Evolutionary conservation across 2,113 vertebrate species (phyloP).

Genomic region (Elachura formosa): DNA sequence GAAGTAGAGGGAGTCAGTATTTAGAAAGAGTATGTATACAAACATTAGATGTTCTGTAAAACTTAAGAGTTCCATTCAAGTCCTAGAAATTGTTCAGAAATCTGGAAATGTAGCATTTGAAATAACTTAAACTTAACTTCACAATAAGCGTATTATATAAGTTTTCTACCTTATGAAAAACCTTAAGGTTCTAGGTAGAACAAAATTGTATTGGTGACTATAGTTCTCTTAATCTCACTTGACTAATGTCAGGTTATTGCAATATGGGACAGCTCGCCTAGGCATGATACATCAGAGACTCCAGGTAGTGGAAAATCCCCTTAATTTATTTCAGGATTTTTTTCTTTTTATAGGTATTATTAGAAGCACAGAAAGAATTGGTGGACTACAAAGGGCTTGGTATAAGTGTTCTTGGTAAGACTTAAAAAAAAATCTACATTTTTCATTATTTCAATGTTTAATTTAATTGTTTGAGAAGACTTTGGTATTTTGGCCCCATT

Average conservation of each 20-base stretch:
- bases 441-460: background rate
- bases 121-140: background rate
- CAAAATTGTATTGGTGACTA: background rate
- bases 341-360: slow-evolving; percentile 78
- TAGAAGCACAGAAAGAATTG: slow-evolving; percentile 89
- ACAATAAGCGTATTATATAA: background rate
- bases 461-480: background rate
- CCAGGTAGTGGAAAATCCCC: background rate
- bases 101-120: background rate
- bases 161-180: background rate
- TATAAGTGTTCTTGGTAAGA: slow-evolving; percentile 95
- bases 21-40: background rate
- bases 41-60: background rate
- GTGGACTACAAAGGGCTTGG: slow-evolving; percentile 83
- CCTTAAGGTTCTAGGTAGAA: background rate
- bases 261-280: background rate
- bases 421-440: background rate
- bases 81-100: background rate
- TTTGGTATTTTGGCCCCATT: background rate
- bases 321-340: background rate
- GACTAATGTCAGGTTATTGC: background rate
- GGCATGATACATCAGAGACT: background rate
- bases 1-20: background rate
- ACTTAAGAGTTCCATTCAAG: background rate
- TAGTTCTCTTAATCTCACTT: background rate